phyloP scores from a whole-genome alignment of 2,888 invertebrate genomes.

The Chirona hameri region DNA sequence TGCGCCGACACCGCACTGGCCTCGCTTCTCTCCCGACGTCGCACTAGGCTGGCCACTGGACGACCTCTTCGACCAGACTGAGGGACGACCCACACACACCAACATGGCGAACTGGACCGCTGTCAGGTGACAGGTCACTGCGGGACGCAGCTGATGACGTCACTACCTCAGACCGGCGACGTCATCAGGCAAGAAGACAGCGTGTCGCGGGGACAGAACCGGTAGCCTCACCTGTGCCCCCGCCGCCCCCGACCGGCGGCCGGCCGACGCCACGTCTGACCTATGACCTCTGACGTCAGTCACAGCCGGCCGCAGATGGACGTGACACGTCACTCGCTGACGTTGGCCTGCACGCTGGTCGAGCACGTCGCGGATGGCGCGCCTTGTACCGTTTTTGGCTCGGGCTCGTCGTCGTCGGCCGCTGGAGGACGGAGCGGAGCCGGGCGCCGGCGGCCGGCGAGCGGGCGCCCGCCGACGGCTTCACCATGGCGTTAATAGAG shows the following conservation, averaged over 20 bases:
- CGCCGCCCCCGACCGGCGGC: too few species aligned
- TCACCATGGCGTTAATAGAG: conserved; percentile 33
- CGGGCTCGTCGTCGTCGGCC: not conserved
- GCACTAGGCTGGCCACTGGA: too few species aligned
- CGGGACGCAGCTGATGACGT: too few species aligned
- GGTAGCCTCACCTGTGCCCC: too few species aligned
- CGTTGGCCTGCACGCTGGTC: conserved; percentile 28
- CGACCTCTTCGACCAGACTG: too few species aligned
- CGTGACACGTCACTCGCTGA: not conserved
- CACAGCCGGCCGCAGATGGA: not conserved
- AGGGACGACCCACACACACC: too few species aligned
- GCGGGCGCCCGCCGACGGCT: not conserved
- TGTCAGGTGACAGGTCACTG: not conserved
- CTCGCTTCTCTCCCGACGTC: too few species aligned
- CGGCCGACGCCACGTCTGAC: too few species aligned
- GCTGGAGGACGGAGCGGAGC: not conserved
- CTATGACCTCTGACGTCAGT: not conserved
- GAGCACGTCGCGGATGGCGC: not conserved
- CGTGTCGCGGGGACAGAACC: too few species aligned
- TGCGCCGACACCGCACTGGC: too few species aligned
- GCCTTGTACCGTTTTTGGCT: not conserved
- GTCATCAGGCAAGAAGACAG: too few species aligned
- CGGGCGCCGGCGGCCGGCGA: not conserved
- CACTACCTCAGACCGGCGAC: too few species aligned
- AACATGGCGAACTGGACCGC: not conserved